These are phyloP conservation scores for Agriopis marginaria DNA, from an alignment of 2,888 invertebrate species.

Conservation along the genomic window DNA sequence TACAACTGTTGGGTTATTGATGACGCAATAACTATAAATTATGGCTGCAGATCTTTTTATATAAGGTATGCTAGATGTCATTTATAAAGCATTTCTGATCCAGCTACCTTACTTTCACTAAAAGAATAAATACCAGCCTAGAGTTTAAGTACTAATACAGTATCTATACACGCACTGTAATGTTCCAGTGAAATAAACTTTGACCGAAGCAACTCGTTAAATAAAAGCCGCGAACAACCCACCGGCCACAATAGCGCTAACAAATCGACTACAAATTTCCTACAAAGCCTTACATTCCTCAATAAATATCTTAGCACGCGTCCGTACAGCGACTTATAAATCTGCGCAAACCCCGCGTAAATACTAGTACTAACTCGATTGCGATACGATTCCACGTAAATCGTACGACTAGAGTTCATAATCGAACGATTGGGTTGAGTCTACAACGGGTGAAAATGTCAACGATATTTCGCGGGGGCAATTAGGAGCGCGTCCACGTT, in stretches of 20 bases:
- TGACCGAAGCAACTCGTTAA: slow-evolving; percentile 12
- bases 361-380: slow-evolving; percentile 43
- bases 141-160: neutral
- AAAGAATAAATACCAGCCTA: too few relatives aligned
- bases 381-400: slow-evolving; percentile 35
- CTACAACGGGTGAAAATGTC: slow-evolving; percentile 47
- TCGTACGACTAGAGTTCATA: slow-evolving; percentile 25
- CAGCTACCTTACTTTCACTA: too few relatives aligned
- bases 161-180: neutral
- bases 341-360: slow-evolving; percentile 54
- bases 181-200: slow-evolving; percentile 27
- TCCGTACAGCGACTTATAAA: slow-evolving; percentile 60
- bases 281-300: slow-evolving; percentile 64
- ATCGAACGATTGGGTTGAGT: slow-evolving; percentile 30
- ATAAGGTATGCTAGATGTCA: too few relatives aligned
- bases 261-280: slow-evolving; percentile 71
- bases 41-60: neutral
- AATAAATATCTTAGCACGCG: slow-evolving; percentile 69
- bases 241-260: slow-evolving; percentile 49
- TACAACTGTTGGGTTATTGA: slow-evolving; percentile 17
- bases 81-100: too few relatives aligned
- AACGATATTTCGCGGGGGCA: slow-evolving; percentile 67
- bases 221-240: slow-evolving; percentile 39
- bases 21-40: slow-evolving; percentile 9
- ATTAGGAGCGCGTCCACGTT: slow-evolving; percentile 64